Percentiles rank a stretch among this genome's conserved stretches.
Evolutionary conservation across 2,113 vertebrate species (phyloP).

Genomic region (Merops nubicus): DNA sequence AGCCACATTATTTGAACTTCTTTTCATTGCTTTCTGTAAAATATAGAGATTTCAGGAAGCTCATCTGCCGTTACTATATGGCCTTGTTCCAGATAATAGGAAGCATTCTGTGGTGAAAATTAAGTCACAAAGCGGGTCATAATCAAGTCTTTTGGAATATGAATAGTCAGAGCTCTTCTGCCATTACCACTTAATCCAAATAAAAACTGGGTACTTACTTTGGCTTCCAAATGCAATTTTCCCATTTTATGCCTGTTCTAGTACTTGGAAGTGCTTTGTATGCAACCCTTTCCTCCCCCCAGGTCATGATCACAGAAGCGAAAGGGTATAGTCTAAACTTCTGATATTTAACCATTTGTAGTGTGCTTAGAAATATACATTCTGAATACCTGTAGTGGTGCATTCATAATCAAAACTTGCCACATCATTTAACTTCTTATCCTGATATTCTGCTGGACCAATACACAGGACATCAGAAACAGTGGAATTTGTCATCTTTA

Average conservation of each 20-base stretch:
- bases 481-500: slow-evolving; percentile 96
- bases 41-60: not conserved
- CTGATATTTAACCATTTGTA: not conserved
- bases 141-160: slow-evolving; percentile 34
- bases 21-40: slow-evolving; percentile 5
- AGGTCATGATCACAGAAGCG: not conserved
- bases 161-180: slow-evolving; percentile 30
- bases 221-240: not conserved
- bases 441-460: slow-evolving; percentile 92
- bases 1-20: not conserved
- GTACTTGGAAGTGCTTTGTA: not conserved
- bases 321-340: not conserved
- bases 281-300: slow-evolving; percentile 16
- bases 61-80: slow-evolving; percentile 3
- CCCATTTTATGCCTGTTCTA: slow-evolving; percentile 1
- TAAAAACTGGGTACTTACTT: slow-evolving; percentile 9
- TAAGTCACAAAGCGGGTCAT: slow-evolving; percentile 37
- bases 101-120: slow-evolving; percentile 29
- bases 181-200: slow-evolving; percentile 37
- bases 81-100: slow-evolving; percentile 39
- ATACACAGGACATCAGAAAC: slow-evolving; percentile 92
- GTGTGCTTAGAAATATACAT: slow-evolving; percentile 55
- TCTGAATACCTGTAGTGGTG: slow-evolving; percentile 88
- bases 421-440: slow-evolving; percentile 93
- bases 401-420: slow-evolving; percentile 91